A percentile compares a stretch with the other conserved stretches of the same genome.
phyloP scores from a whole-genome alignment of 1,140 invertebrate genomes.

The Drosophila ficusphila region DNA sequence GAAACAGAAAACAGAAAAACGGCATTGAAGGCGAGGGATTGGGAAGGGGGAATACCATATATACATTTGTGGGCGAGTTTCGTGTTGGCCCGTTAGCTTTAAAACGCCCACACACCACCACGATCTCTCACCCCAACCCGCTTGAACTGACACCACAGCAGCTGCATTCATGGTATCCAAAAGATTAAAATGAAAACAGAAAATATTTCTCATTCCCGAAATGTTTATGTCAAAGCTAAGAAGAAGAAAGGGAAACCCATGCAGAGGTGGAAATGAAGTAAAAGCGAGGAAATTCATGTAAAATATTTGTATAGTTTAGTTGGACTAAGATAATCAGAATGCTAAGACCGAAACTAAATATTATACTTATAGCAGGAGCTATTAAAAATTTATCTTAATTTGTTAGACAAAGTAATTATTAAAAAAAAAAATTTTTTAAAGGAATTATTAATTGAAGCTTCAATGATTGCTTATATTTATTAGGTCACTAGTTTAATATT shows the following conservation, averaged over 20 bases:
- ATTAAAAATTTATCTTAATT: too few relatives aligned
- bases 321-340: conserved; percentile 28
- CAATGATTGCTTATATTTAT: neutral
- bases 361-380: too few relatives aligned
- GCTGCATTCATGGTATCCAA: conserved; percentile 64
- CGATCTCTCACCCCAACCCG: neutral
- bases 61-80: conserved; percentile 51
- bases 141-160: conserved; percentile 46
- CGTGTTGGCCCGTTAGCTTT: conserved; percentile 39
- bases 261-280: conserved; percentile 30
- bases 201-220: conserved; percentile 62
- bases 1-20: neutral
- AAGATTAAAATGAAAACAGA: conserved; percentile 68
- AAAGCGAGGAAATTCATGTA: neutral
- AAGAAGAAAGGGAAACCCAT: conserved; percentile 59
- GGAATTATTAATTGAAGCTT: too few relatives aligned
- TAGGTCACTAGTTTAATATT: neutral
- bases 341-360: conserved; percentile 2
- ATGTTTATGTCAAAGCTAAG: conserved; percentile 56
- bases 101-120: conserved; percentile 43
- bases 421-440: neutral
- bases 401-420: neutral
- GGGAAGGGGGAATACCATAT: neutral
- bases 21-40: conserved; percentile 1
- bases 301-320: conserved; percentile 36